Evolutionary conservation across 2,888 invertebrate genomes (phyloP).

Genomic region (Slavum lentiscoides): DNA sequence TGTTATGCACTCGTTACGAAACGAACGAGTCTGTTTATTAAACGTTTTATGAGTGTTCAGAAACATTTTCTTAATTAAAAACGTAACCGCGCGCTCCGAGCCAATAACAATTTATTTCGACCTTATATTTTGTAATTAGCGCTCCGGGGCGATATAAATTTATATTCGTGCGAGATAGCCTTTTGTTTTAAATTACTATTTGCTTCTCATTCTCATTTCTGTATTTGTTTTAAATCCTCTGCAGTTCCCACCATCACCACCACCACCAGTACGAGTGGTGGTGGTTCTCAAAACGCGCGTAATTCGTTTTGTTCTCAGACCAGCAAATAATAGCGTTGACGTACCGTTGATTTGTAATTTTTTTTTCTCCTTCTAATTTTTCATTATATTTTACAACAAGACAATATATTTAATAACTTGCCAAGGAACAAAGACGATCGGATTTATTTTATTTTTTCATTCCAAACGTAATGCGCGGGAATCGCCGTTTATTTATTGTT

Average conservation of each 20-base stretch:
- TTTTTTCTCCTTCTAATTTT: not conserved
- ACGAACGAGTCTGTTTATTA: conserved; percentile 26
- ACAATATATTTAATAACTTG: not conserved
- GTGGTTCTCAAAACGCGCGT: too few relatives aligned
- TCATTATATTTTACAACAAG: not conserved
- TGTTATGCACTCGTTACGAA: conserved; percentile 4
- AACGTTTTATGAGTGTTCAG: conserved; percentile 37
- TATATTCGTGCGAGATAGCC: conserved; percentile 29
- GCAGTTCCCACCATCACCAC: not conserved
- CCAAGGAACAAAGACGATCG: not conserved
- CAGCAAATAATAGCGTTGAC: not conserved
- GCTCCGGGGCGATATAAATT: conserved; percentile 45
- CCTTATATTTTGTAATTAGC: conserved; percentile 45
- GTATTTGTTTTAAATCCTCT: conserved; percentile 40
- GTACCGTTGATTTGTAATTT: conserved; percentile 17
- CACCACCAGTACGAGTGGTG: too few relatives aligned
- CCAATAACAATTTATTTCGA: conserved; percentile 51
- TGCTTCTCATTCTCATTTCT: conserved; percentile 37
- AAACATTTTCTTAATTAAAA: conserved; percentile 51
- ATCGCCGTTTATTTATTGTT: conserved; percentile 1
- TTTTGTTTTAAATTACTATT: conserved; percentile 49
- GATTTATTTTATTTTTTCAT: conserved; percentile 5
- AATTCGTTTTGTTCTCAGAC: conserved; percentile 4
- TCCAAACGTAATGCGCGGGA: not conserved
- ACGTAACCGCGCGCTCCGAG: conserved; percentile 41